Base-by-base conservation (phyloP, 1,140 invertebrate genomes). In the Drosophila lacteicornis region DNA sequence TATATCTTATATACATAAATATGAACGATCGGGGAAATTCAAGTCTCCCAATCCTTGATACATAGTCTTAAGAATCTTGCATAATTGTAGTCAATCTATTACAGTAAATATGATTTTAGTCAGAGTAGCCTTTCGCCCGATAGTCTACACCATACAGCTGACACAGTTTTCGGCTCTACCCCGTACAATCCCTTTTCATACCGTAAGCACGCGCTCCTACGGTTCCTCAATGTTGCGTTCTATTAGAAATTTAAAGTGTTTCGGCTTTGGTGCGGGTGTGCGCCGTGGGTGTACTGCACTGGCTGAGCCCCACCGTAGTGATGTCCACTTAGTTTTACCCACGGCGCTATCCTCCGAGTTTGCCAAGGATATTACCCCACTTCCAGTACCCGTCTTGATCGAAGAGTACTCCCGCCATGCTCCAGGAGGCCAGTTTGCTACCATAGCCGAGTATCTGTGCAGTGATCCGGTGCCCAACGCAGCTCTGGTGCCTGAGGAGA, bases 221-320 rank as follows among this genome's bases (percentile, higher is more conserved):
- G 17, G 33, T 27, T 42, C 7, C 19, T 11, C 45, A 49, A 82
- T 82, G 80, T 43, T 67, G 4, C 55, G 68, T 8, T 40, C 13
- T 15, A 40, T 79, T 22, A 49, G 45, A 69, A 82, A 82, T 79
- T 82, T 82, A 0, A 82, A 66, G 63, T 74, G 22, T 62, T 66
- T 57, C 17, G 7, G 19, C n/a, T 38, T 56, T 3, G n/a, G 38
- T 13, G n/a, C 5, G 13, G 13, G 17, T 1, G n/a, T 66, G 19
- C 19, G n/a, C 13, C 56, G 30, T 30, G 3, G 30, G n/a, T 50
- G 27, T 22, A 33, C 45, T 22, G 1, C 7, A 27, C 3, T 45
- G 40, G 43, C 57, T 43, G 9, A 25, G 19, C 6, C 53, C 15
- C 22, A 57, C 5, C 22, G 19, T 0, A 50, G 43, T 27, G 42